These are phyloP conservation scores for Lepus americanus DNA, from an alignment of 2,113 vertebrate genomes.

Conservation along the genomic window DNA sequence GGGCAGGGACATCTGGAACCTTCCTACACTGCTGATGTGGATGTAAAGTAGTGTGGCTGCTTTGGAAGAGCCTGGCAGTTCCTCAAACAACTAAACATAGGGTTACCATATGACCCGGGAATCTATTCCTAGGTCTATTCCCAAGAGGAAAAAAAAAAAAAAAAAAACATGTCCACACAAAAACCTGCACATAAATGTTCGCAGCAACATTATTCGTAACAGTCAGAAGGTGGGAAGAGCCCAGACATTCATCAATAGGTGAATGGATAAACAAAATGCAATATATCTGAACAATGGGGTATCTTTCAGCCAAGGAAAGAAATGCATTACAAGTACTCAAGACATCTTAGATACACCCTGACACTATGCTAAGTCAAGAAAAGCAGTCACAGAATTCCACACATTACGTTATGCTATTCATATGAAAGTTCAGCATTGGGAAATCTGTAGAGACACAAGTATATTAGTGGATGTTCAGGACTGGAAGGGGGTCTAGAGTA, in stretches of 20 bases:
- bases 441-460: slow-evolving; percentile 4
- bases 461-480: not conserved
- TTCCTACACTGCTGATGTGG: not conserved
- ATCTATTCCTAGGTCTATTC: not conserved
- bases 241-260: not conserved
- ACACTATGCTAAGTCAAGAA: not conserved
- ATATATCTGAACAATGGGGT: not conserved
- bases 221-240: not conserved
- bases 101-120: not conserved
- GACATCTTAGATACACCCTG: not conserved
- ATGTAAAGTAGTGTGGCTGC: not conserved
- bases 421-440: not conserved
- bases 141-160: not conserved
- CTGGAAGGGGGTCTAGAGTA: not conserved
- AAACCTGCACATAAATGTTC: not conserved
- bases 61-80: not conserved
- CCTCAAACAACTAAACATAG: not conserved
- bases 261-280: not conserved
- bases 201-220: not conserved
- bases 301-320: not conserved
- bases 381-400: slow-evolving; percentile 8
- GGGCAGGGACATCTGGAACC: not conserved
- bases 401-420: not conserved
- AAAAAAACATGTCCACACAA: slow-evolving; percentile 2
- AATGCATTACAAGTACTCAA: not conserved